These are phyloP conservation scores for Drosophila bipectinata DNA, from an alignment of 1,140 invertebrate genomes.

Conservation along the genomic window DNA sequence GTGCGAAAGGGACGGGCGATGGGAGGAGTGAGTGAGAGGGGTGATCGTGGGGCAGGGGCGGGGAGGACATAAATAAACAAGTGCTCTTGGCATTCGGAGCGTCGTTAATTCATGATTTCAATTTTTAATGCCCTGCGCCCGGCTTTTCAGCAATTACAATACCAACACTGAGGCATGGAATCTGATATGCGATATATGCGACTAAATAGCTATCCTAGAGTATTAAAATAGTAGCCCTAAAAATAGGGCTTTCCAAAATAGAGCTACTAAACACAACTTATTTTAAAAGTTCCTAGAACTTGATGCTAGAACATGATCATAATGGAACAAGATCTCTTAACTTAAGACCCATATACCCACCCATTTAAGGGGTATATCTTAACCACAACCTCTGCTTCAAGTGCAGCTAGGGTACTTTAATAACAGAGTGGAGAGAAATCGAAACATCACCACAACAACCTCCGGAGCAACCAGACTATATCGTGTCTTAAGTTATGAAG, in stretches of 20 bases:
- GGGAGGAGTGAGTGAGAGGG: background rate
- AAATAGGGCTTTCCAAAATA: too few species aligned
- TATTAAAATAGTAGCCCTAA: too few species aligned
- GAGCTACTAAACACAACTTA: too few species aligned
- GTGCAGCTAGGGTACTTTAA: conserved; percentile 70
- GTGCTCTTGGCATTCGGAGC: conserved; percentile 78
- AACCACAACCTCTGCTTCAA: conserved; percentile 56
- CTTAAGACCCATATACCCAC: background rate
- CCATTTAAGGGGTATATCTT: background rate
- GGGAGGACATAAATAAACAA: conserved; percentile 75
- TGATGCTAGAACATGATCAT: too few species aligned
- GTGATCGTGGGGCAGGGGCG: background rate
- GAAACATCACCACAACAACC: conserved; percentile 36
- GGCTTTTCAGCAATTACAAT: conserved; percentile 63
- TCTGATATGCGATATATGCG: background rate
- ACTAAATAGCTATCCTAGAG: background rate
- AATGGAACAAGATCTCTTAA: background rate
- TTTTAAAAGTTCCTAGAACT: too few species aligned
- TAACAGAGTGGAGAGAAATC: conserved; percentile 49
- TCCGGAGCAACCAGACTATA: conserved; percentile 53
- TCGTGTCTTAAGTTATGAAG: conserved; percentile 54
- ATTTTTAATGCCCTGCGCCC: conserved; percentile 78
- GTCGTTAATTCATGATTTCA: conserved; percentile 82
- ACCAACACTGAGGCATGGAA: conserved; percentile 24
- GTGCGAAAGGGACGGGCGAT: background rate